These are phyloP conservation scores for Myocastor coypus DNA, from an alignment of 2,113 vertebrate species.

Conservation along the genomic window DNA sequence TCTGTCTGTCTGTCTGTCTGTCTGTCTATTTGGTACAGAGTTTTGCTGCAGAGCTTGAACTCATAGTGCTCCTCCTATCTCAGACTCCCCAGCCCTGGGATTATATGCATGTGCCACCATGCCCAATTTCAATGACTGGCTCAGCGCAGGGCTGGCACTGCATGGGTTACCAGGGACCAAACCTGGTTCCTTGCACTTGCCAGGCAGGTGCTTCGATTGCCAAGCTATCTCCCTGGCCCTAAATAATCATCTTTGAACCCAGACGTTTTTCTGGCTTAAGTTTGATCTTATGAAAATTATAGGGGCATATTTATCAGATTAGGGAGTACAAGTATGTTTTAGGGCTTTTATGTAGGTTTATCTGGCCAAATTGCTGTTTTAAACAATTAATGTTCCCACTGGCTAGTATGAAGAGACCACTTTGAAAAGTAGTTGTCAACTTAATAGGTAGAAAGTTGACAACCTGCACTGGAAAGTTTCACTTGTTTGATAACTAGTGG, in stretches of 20 bases:
- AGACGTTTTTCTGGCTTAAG: not conserved
- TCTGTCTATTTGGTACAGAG: too few species aligned
- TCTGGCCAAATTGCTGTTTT: not conserved
- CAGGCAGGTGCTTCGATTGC: too few species aligned
- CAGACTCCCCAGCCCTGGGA: too few species aligned
- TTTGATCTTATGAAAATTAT: not conserved
- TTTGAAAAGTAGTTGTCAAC: not conserved
- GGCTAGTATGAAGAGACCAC: not conserved
- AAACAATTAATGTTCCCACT: not conserved
- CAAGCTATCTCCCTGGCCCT: too few species aligned
- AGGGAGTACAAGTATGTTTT: not conserved
- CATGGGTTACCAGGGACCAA: too few species aligned
- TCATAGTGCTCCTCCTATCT: too few species aligned
- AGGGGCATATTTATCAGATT: not conserved
- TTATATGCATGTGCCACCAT: too few species aligned
- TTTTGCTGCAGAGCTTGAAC: too few species aligned
- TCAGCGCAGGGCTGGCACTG: too few species aligned
- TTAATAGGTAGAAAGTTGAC: not conserved
- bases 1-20: too few species aligned
- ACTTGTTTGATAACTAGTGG: not conserved
- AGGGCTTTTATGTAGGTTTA: not conserved
- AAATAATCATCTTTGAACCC: not conserved
- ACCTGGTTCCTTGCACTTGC: too few species aligned
- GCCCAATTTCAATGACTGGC: too few species aligned
- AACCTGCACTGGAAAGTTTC: not conserved